Conservation (phyloP, 2,797 vertebrate species). For the Sebastes oblongus region DNA sequence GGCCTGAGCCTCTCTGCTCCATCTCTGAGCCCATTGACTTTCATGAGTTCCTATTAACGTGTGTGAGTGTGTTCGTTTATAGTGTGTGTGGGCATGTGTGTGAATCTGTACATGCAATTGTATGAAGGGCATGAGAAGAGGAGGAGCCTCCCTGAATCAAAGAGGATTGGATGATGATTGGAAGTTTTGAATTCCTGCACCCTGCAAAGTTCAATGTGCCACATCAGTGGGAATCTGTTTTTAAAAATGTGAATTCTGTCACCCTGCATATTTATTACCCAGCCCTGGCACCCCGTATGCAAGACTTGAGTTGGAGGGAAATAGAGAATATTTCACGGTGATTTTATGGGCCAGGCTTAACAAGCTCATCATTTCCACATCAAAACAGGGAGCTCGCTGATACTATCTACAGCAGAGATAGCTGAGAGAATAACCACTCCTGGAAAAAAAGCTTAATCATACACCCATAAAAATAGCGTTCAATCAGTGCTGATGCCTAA, state of each 20-base stretch:
- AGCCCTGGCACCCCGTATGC: conserved; percentile 7
- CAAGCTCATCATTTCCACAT: conserved; percentile 61
- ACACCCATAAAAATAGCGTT: conserved; percentile 56
- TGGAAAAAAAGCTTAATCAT: conserved; percentile 45
- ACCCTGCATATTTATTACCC: conserved; percentile 25
- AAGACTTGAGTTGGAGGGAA: conserved; percentile 25
- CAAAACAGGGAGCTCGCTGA: conserved; percentile 57
- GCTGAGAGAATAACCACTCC: conserved; percentile 40
- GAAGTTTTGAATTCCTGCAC: conserved; percentile 7
- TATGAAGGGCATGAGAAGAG: background rate
- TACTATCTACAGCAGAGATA: conserved; percentile 39
- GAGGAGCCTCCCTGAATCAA: background rate
- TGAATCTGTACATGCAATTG: background rate
- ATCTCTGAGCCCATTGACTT: background rate
- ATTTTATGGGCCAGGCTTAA: conserved; percentile 55
- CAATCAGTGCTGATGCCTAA: conserved; percentile 59
- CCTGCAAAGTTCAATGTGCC: background rate
- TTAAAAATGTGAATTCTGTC: conserved; percentile 30
- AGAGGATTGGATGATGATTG: background rate
- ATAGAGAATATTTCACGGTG: conserved; percentile 34
- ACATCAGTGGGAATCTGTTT: conserved; percentile 28
- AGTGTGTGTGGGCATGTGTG: background rate
- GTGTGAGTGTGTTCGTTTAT: background rate
- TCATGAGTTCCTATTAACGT: background rate
- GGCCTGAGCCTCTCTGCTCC: background rate